Conservation (phyloP, 1,140 invertebrate species). For the Lordiphosa clarofinis region DNA sequence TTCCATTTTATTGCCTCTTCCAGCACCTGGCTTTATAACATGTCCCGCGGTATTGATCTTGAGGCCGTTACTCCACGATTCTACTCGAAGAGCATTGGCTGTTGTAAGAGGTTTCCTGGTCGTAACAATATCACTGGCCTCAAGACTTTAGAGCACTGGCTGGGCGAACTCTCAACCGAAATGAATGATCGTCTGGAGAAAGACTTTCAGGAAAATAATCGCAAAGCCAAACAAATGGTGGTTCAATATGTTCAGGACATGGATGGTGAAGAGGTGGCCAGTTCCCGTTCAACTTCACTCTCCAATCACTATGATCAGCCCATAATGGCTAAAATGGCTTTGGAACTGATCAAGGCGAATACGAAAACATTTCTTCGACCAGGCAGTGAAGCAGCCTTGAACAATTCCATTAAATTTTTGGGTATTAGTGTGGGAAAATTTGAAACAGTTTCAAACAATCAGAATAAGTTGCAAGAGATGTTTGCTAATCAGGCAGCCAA, state of each 20-base stretch:
- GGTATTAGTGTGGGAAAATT: slow-evolving; percentile 91
- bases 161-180: slow-evolving; percentile 89
- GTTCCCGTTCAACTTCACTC: slow-evolving; percentile 81
- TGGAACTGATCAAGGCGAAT: slow-evolving; percentile 83
- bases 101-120: slow-evolving; percentile 96
- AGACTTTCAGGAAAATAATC: slow-evolving; percentile 87
- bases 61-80: slow-evolving; percentile 92
- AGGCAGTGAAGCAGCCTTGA: slow-evolving; percentile 77
- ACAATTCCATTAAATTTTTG: slow-evolving; percentile 85
- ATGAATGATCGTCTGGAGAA: slow-evolving; percentile 91
- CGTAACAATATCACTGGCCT: slow-evolving; percentile 86
- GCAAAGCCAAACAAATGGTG: slow-evolving; percentile 85
- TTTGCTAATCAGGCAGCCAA: slow-evolving; percentile 72
- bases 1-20: not conserved
- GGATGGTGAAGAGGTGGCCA: slow-evolving; percentile 82
- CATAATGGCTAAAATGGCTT: slow-evolving; percentile 82
- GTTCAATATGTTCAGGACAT: slow-evolving; percentile 83
- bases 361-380: slow-evolving; percentile 78
- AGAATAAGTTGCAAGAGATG: slow-evolving; percentile 80
- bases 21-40: slow-evolving; percentile 91
- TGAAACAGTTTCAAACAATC: slow-evolving; percentile 81
- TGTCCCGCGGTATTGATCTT: slow-evolving; percentile 92
- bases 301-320: slow-evolving; percentile 81
- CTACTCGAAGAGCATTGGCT: slow-evolving; percentile 95
- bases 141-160: slow-evolving; percentile 89